Base-by-base conservation (phyloP, 2,888 invertebrate genomes). In the Eupithecia subfuscata region DNA sequence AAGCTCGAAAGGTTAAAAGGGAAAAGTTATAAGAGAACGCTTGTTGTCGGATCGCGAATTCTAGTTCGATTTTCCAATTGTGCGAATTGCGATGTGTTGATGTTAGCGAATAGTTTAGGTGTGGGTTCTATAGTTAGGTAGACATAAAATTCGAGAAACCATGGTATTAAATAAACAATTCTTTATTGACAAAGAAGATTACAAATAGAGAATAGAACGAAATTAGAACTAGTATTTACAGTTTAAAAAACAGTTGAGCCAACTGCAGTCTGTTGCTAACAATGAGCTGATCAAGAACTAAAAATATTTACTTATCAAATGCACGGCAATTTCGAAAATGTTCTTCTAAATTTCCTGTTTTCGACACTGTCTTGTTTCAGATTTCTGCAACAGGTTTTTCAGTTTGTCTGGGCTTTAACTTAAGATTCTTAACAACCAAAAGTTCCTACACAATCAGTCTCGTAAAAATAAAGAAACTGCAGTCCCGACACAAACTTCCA, bases 1-100 rank as follows among this genome's bases (percentile, higher is more conserved):
- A 60, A 60, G 60, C 40, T 43, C 68, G 91, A 93, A 94, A 94
- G 94, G 94, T 94, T 94, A 94, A 94, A 94, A 94, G 94, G 94
- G 93, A 94, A 94, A 94, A 94, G 94, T 94, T 94, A 94, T 93
- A 94, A 94, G 93, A 92, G 94, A 93, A 92, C 93, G 93, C 92
- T 93, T 92, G 94, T 93, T 92, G 92, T 91, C 90, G 90, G 91
- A 88, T 88, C 95, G 93, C 87, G 87, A 88, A 88, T 90, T 90
- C 90, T 89, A 88, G 88, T 89, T 91, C 92, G 92, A 90, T 92
- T 91, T 90, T 87, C 89, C 88, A 89, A 90, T 91, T 88, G 88
- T 89, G 83, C 85, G 69, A 69, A 74, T 74, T 37, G 69, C 85
- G 85, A 82, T 85, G 81, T 82, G 71, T 74, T 77, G 76, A 69